Conservation (phyloP, 2,113 vertebrate species). For the Crotophaga sulcirostris region DNA sequence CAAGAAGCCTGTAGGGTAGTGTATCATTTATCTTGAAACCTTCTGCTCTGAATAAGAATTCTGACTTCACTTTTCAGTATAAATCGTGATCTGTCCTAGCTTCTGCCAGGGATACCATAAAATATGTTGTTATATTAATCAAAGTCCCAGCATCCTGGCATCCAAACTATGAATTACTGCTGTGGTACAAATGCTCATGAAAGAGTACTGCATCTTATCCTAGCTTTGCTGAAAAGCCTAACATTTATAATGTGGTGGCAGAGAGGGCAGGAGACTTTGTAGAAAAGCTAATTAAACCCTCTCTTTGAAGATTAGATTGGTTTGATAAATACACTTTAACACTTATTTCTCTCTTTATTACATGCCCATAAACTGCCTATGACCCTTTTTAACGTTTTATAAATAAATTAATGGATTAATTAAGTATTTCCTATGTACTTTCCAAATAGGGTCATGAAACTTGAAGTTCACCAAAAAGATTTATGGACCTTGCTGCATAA, state of each 20-base stretch:
- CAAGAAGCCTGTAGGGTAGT: neutral
- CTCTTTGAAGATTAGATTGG: neutral
- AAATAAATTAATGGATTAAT: conserved; percentile 1
- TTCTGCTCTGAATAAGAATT: conserved; percentile 43
- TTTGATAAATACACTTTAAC: conserved; percentile 10
- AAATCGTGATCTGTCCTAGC: conserved; percentile 29
- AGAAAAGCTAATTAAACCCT: conserved; percentile 48
- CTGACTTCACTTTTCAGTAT: conserved; percentile 38
- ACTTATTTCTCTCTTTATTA: neutral
- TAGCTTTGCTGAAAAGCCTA: neutral
- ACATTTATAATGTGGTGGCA: neutral
- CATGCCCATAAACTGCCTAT: neutral
- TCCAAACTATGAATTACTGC: conserved; percentile 41
- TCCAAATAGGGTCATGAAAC: neutral
- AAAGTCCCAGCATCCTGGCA: conserved; percentile 31
- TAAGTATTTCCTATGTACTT: neutral
- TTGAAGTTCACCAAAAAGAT: neutral
- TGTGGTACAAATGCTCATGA: conserved; percentile 41
- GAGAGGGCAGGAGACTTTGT: neutral
- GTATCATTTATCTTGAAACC: conserved; percentile 44
- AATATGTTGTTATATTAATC: conserved; percentile 57
- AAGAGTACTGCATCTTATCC: neutral
- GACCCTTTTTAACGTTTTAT: neutral
- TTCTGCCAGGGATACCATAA: conserved; percentile 54
- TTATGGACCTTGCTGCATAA: neutral